A percentile compares a stretch with the other conserved stretches of the same genome.
These are phyloP conservation scores for Crocallis elinguaria DNA, from an alignment of 2,888 invertebrate species.

Conservation along the genomic window DNA sequence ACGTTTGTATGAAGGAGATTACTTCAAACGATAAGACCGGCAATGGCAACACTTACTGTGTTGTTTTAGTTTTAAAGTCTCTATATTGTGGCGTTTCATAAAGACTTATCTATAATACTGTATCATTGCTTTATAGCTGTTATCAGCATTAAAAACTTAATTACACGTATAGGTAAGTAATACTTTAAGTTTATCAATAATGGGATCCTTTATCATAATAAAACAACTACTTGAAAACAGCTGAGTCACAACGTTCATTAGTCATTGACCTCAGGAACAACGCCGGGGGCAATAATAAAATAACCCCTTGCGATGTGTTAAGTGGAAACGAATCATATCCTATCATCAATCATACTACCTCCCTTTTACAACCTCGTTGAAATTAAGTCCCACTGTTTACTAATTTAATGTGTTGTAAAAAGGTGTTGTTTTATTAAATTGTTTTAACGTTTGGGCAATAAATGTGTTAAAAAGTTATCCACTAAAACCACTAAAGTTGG, in stretches of 20 bases:
- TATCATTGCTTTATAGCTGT: no score
- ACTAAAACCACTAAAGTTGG: neutral
- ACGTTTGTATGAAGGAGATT: no score
- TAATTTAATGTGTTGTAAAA: slow-evolving; percentile 49
- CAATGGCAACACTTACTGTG: no score
- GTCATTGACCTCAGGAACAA: slow-evolving; percentile 75
- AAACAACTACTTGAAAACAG: slow-evolving; percentile 63
- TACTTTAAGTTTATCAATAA: slow-evolving; percentile 45
- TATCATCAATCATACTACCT: slow-evolving; percentile 81
- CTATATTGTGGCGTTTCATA: no score
- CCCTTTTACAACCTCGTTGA: slow-evolving; percentile 58
- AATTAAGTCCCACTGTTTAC: slow-evolving; percentile 59
- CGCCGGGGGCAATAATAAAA: slow-evolving; percentile 76
- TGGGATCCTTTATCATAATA: slow-evolving; percentile 57
- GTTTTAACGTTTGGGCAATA: slow-evolving; percentile 10
- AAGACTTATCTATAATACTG: no score
- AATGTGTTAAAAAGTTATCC: neutral
- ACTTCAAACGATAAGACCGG: no score
- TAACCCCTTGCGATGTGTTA: slow-evolving; percentile 81
- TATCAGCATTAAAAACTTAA: no score
- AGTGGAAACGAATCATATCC: slow-evolving; percentile 81
- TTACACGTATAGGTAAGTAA: neutral
- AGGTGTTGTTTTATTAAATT: slow-evolving; percentile 27
- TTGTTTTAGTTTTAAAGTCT: no score
- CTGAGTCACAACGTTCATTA: slow-evolving; percentile 77